Percentiles rank a stretch among this genome's conserved stretches.
These are phyloP conservation scores for Dolichotis patagonum DNA, from an alignment of 2,113 vertebrate genomes.

Conservation along the genomic window DNA sequence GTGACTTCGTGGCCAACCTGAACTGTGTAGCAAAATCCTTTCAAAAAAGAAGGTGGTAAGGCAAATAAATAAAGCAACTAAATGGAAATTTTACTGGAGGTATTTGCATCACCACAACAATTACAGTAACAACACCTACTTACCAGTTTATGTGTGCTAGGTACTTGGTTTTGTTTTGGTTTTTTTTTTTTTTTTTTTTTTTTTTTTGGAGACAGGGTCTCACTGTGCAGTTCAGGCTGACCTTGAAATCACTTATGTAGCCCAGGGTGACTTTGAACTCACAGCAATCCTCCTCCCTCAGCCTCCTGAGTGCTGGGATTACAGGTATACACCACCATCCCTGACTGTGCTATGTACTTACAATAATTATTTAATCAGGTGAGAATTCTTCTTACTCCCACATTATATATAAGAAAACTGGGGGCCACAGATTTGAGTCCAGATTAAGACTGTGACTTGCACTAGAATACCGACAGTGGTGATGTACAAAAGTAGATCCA, in stretches of 20 bases:
- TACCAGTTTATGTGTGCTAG: not conserved
- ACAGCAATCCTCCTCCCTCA: not conserved
- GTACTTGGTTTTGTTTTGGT: too few relatives aligned
- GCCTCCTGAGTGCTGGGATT: not conserved
- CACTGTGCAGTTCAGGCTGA: not conserved
- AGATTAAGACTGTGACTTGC: not conserved
- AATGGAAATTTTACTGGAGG: not conserved
- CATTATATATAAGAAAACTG: constrained; percentile 37
- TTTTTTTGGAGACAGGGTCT: not conserved
- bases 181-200: not conserved
- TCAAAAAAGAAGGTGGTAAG: not conserved
- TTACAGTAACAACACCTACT: constrained; percentile 40
- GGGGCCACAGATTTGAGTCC: not conserved
- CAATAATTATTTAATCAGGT: constrained; percentile 26
- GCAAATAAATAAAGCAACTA: not conserved
- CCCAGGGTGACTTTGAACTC: not conserved
- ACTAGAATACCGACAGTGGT: constrained; percentile 34
- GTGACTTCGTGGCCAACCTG: not conserved
- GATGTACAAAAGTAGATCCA: constrained; percentile 37
- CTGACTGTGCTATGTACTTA: not conserved
- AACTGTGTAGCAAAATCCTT: not conserved
- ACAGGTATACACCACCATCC: not conserved
- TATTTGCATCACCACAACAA: not conserved
- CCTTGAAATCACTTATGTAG: not conserved
- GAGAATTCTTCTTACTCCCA: not conserved